Base-by-base conservation (phyloP, 2,888 invertebrate species). In the Drosophila yooni region DNA sequence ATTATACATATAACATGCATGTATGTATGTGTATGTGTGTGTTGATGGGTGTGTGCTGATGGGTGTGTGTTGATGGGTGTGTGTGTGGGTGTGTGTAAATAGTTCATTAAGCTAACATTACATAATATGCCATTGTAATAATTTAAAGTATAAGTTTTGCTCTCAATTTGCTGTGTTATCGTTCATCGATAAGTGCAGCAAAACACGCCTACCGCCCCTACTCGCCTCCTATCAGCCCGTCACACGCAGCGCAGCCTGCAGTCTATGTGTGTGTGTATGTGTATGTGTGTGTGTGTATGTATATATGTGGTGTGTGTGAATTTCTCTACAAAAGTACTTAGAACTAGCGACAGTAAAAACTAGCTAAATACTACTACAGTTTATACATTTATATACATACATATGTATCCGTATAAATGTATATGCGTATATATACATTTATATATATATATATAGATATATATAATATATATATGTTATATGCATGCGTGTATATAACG, bases 251-350 rank as follows among this genome's bases (percentile, higher is more conserved):
- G 60, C 64, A 75, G 65, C 81, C 65, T 57, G 57, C 57, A 57
- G 57, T 43, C 40, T 31, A 40, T 57, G 29, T 57, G 29, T 56
- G 43, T 72, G 13, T 48, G 40, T 64, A 25, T 70, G 31, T 62
- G 27, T 63, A 6, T 78, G n/a, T 75, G 4, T 67, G 13, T 40
- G 0, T 48, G 36, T 57, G 52, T 64, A 10, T 54, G 43, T 59
- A 31, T 48, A 34, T 54, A 21, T 62, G 54, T 64, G 74, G 61
- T n/a, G 58, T 79, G 68, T 63, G 60, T 63, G 76, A 79, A 82
- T 82, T 79, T 82, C 51, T 62, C 78, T 79, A 78, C 78, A 78
- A 82, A 82, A 53, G 74, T 78, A 65, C 74, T 82, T 79, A 73
- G 54, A 82, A 63, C 53, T 62, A 68, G 56, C 62, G 69, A 73